Conservation (phyloP, 2,888 invertebrate genomes). For the Caenorhabditis afra region DNA sequence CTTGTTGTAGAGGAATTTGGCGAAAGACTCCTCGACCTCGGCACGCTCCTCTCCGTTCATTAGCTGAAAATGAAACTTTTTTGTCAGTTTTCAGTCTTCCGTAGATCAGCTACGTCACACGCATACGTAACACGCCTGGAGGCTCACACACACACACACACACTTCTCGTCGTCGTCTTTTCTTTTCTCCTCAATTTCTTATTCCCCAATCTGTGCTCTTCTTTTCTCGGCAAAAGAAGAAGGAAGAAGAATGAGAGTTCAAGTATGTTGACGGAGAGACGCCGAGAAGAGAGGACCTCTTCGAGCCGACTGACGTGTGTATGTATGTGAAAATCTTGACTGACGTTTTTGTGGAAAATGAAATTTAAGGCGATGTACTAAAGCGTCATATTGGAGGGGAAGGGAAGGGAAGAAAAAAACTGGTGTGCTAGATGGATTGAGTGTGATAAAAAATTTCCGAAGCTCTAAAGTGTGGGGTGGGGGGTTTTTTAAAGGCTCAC, state of each 20-base stretch:
- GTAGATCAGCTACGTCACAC: constrained; percentile 62
- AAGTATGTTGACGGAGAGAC: constrained; percentile 19
- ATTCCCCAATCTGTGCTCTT: constrained; percentile 31
- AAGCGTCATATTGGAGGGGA: too few species aligned
- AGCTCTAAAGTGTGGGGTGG: too few species aligned
- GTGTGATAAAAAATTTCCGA: too few species aligned
- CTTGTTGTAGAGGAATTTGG: constrained; percentile 78
- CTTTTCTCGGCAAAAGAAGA: constrained; percentile 8
- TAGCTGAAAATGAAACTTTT: constrained; percentile 66
- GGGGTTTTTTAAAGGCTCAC: constrained; percentile 21
- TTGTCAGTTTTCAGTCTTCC: background rate
- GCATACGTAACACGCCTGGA: too few species aligned
- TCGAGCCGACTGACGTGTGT: background rate
- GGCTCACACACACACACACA: background rate
- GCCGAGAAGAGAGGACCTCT: constrained; percentile 6
- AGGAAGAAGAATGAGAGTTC: constrained; percentile 22
- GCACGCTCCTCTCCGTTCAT: constrained; percentile 75
- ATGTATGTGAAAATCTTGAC: constrained; percentile 1
- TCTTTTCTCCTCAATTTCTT: constrained; percentile 22
- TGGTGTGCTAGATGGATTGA: too few species aligned
- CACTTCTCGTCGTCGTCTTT: constrained; percentile 5
- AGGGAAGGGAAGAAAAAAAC: too few species aligned
- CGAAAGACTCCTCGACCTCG: constrained; percentile 68
- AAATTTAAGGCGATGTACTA: background rate
- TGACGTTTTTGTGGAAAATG: constrained; percentile 4